Conservation (phyloP, 2,797 vertebrate species). For the Xenentodon cancila region DNA sequence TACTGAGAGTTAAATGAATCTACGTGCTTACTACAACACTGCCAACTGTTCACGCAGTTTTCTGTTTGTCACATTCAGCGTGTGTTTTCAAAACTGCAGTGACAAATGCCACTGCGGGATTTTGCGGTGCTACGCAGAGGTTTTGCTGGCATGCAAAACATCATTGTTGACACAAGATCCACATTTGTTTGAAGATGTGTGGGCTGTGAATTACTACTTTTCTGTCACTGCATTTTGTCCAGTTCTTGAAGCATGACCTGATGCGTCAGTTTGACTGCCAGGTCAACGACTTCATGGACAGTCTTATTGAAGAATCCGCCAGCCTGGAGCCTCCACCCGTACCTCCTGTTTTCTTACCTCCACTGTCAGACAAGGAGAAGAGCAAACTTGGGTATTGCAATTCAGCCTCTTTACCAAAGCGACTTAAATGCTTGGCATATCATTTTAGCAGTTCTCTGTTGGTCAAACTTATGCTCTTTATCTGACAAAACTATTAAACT, state of each 20-base stretch:
- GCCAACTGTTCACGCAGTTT: background rate
- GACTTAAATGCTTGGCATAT: background rate
- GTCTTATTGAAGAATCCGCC: conserved; percentile 89
- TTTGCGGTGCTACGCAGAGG: too few species aligned
- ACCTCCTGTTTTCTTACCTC: conserved; percentile 78
- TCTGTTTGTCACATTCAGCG: too few species aligned
- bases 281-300: conserved; percentile 91
- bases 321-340: conserved; percentile 81
- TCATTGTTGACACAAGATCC: too few species aligned
- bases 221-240: conserved; percentile 2
- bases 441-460: background rate
- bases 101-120: too few species aligned
- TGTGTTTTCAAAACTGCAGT: background rate
- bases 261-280: conserved; percentile 92
- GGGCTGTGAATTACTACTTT: background rate
- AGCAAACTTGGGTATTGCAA: conserved; percentile 83
- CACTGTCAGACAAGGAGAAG: conserved; percentile 83
- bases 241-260: conserved; percentile 90
- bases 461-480: background rate
- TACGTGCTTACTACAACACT: rapidly evolving
- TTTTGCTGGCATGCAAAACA: too few species aligned
- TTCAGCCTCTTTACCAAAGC: background rate
- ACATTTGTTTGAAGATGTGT: background rate
- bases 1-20: background rate
- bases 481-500: too few species aligned